Evolutionary conservation across 2,113 vertebrate species (phyloP).

Genomic region (Isurus oxyrinchus): DNA sequence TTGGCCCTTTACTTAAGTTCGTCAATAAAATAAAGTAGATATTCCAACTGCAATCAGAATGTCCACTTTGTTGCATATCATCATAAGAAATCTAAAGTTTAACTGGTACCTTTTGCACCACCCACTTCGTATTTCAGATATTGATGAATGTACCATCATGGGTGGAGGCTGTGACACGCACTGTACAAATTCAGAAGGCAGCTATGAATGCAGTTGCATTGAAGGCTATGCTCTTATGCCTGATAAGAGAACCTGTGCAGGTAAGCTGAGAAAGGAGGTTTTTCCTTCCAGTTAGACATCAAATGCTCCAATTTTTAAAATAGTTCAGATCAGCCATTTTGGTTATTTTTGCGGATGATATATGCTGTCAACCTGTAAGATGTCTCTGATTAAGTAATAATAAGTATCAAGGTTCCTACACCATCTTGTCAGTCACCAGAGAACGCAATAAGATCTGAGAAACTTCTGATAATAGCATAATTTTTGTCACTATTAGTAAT

Average conservation of each 20-base stretch:
- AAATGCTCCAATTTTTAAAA: background rate
- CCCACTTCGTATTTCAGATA: slow-evolving; percentile 41
- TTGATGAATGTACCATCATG: slow-evolving; percentile 51
- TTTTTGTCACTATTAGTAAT: background rate
- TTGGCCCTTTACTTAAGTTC: background rate
- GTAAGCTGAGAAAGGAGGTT: slow-evolving; percentile 36
- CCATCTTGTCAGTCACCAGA: background rate
- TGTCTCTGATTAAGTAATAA: background rate
- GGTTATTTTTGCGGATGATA: background rate
- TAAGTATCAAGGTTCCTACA: background rate
- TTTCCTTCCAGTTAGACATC: background rate
- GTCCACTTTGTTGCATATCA: background rate
- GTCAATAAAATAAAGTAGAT: background rate
- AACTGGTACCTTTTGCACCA: background rate
- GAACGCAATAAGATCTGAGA: background rate
- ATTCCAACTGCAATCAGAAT: background rate
- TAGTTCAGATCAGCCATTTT: background rate
- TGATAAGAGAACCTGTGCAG: slow-evolving; percentile 49
- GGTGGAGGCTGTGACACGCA: slow-evolving; percentile 50
- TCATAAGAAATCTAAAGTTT: background rate
- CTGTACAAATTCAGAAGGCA: slow-evolving; percentile 50
- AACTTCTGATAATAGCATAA: background rate
- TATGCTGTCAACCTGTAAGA: background rate
- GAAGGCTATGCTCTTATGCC: slow-evolving; percentile 47
- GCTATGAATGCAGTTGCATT: slow-evolving; percentile 49